These are phyloP conservation scores for Sturnira hondurensis DNA, from an alignment of 2,113 vertebrate genomes.

Conservation along the genomic window DNA sequence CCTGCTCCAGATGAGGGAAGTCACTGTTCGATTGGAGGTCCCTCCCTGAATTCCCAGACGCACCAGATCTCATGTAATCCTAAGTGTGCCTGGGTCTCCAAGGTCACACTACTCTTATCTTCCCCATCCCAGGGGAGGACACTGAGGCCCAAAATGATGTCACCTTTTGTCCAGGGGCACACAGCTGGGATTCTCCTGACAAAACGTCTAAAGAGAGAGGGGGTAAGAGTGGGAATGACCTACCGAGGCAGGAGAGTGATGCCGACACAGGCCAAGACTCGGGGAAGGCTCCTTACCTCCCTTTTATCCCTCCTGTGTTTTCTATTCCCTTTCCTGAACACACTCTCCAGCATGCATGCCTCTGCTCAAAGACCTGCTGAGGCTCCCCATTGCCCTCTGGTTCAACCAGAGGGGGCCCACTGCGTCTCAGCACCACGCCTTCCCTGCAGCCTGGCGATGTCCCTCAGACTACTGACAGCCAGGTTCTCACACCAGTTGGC, in stretches of 20 bases:
- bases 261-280: neutral
- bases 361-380: neutral
- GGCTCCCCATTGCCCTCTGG: neutral
- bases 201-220: neutral
- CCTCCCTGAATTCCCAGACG: neutral
- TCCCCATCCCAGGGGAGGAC: neutral
- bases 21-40: neutral
- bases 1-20: neutral
- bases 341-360: neutral
- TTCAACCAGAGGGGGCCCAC: neutral
- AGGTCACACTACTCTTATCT: neutral
- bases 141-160: neutral
- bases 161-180: neutral
- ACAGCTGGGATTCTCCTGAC: neutral
- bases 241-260: neutral
- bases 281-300: neutral
- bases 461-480: neutral
- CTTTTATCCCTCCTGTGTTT: neutral
- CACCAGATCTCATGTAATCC: neutral
- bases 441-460: neutral
- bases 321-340: slow-evolving; percentile 7
- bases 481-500: neutral
- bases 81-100: neutral
- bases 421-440: neutral
- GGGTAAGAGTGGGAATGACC: neutral